Evolutionary conservation across 2,888 invertebrate species (phyloP).

Genomic region (Acanthopleura granulata): DNA sequence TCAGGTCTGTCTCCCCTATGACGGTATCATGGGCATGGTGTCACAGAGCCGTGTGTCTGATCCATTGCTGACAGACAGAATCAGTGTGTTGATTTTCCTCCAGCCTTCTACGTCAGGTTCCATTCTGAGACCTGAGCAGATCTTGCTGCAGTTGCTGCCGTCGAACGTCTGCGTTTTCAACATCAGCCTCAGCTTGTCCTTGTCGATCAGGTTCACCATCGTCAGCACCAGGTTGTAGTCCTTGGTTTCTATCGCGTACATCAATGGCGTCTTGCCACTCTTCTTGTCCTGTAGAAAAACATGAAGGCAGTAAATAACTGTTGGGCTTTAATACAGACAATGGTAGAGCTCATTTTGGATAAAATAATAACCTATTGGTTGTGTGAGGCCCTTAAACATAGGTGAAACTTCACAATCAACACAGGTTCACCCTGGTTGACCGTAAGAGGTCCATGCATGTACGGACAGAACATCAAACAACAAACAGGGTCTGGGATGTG

Average conservation of each 20-base stretch:
- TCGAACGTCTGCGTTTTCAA: constrained; percentile 55
- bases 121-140: constrained; percentile 49
- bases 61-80: constrained; percentile 7
- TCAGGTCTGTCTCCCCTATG: too few relatives aligned
- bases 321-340: neutral
- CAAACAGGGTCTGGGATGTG: too few relatives aligned
- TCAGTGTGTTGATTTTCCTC: constrained; percentile 31
- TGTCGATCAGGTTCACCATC: constrained; percentile 46
- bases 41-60: neutral
- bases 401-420: too few relatives aligned
- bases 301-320: neutral
- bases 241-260: constrained; percentile 58
- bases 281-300: constrained; percentile 20
- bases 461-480: too few relatives aligned
- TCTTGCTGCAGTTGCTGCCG: constrained; percentile 50
- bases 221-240: constrained; percentile 47
- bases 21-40: neutral
- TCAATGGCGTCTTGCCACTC: constrained; percentile 60
- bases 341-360: neutral
- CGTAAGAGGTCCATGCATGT: too few relatives aligned
- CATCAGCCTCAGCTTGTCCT: constrained; percentile 42
- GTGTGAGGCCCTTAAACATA: too few relatives aligned
- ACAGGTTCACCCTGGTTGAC: too few relatives aligned
- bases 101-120: constrained; percentile 41
- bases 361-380: too few relatives aligned